phyloP scores from a whole-genome alignment of 2,888 invertebrate species.

The Folsomia candida region DNA sequence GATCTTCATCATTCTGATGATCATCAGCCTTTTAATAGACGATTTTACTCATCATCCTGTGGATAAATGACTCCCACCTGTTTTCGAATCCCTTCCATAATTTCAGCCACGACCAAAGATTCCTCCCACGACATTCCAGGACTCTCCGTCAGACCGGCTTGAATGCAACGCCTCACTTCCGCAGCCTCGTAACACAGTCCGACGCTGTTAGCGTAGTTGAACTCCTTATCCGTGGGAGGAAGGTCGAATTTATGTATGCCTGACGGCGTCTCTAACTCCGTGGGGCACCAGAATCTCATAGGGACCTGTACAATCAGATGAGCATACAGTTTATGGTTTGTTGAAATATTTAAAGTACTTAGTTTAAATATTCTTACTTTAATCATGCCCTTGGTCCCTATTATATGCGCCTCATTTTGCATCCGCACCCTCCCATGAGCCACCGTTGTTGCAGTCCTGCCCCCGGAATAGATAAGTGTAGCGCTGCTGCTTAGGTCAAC shows the following conservation, averaged over 20 bases:
- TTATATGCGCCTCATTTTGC: slow-evolving; percentile 65
- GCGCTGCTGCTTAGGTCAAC: slow-evolving; percentile 69
- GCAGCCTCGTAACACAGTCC: slow-evolving; percentile 75
- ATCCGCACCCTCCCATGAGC: slow-evolving; percentile 57
- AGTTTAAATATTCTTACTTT: slow-evolving; percentile 57
- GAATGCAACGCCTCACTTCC: slow-evolving; percentile 71
- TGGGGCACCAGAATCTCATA: slow-evolving; percentile 71
- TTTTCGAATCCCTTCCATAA: slow-evolving; percentile 70
- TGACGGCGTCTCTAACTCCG: slow-evolving; percentile 65
- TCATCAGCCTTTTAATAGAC: background rate
- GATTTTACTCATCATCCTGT: slow-evolving; percentile 56
- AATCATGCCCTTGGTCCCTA: slow-evolving; percentile 69
- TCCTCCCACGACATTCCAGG: slow-evolving; percentile 67
- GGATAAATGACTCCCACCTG: slow-evolving; percentile 66
- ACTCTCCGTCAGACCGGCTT: slow-evolving; percentile 67
- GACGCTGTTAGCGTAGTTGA: slow-evolving; percentile 69
- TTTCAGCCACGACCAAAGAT: slow-evolving; percentile 66
- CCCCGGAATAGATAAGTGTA: slow-evolving; percentile 64
- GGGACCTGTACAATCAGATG: slow-evolving; percentile 53
- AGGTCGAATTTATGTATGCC: slow-evolving; percentile 65
- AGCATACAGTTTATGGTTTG: background rate
- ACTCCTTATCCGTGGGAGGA: slow-evolving; percentile 62
- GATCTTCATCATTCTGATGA: too few species aligned
- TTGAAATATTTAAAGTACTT: background rate
- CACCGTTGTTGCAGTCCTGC: slow-evolving; percentile 64